Conservation (phyloP, 2,113 vertebrate genomes). For the Stictonetta naevosa region DNA sequence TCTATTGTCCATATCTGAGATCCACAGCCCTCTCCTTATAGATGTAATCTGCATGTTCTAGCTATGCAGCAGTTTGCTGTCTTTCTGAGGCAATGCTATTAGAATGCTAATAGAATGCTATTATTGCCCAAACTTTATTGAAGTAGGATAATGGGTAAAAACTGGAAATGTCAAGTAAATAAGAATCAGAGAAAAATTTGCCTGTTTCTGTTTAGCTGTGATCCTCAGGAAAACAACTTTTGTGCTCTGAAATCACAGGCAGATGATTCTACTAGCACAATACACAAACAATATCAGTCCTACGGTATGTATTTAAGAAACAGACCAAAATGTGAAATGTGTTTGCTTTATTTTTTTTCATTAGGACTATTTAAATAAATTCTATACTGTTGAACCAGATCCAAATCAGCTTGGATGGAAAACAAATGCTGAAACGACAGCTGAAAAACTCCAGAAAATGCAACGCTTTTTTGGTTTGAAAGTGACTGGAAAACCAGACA, state of each 20-base stretch:
- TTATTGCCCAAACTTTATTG: not conserved
- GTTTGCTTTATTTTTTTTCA: not conserved
- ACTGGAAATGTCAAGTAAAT: not conserved
- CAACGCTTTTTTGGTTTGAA: slow-evolving; percentile 79
- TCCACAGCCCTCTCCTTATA: not conserved
- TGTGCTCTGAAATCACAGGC: not conserved
- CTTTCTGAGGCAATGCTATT: not conserved
- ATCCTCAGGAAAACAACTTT: not conserved
- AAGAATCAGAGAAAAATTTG: not conserved
- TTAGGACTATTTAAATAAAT: slow-evolving; percentile 76
- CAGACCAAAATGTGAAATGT: not conserved
- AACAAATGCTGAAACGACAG: slow-evolving; percentile 15
- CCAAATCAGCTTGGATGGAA: slow-evolving; percentile 63
- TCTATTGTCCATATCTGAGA: not conserved
- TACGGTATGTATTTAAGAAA: not conserved
- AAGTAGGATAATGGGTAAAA: not conserved
- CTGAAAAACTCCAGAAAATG: slow-evolving; percentile 77
- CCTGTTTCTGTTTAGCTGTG: not conserved
- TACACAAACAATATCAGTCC: not conserved
- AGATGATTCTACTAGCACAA: not conserved
- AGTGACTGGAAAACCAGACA: slow-evolving; percentile 75
- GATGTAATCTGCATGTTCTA: not conserved
- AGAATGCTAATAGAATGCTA: not conserved
- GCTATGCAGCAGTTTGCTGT: not conserved
- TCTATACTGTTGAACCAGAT: slow-evolving; percentile 71